These are phyloP conservation scores for Sebastes cheni DNA, from an alignment of 2,797 vertebrate genomes.

Conservation along the genomic window DNA sequence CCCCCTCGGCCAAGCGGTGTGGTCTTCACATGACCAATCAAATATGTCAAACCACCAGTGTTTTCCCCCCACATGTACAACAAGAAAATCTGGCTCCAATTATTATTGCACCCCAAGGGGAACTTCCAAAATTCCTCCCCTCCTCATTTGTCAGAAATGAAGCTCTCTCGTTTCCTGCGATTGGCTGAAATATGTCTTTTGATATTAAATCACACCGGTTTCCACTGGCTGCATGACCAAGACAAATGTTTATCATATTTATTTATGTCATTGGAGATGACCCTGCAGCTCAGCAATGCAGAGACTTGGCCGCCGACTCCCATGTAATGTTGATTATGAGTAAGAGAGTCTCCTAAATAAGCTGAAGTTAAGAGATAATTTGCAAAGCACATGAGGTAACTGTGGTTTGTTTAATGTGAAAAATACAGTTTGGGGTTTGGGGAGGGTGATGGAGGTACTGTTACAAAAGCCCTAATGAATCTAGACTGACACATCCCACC, in stretches of 20 bases:
- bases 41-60: conserved; percentile 79
- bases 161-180: conserved; percentile 80
- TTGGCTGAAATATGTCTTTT: conserved; percentile 82
- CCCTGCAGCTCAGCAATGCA: conserved; percentile 65
- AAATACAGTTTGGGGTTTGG: conserved; percentile 64
- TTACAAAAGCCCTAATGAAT: conserved; percentile 76
- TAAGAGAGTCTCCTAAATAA: conserved; percentile 76
- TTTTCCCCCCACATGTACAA: conserved; percentile 77
- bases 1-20: conserved; percentile 72
- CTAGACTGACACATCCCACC: conserved; percentile 80
- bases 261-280: conserved; percentile 81
- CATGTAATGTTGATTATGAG: conserved; percentile 75
- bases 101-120: conserved; percentile 81
- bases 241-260: conserved; percentile 84
- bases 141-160: conserved; percentile 84
- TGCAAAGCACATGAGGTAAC: conserved; percentile 78
- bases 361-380: conserved; percentile 77
- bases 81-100: conserved; percentile 82
- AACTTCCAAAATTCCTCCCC: conserved; percentile 79
- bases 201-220: conserved; percentile 82
- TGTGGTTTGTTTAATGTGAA: conserved; percentile 79
- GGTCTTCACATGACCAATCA: conserved; percentile 84
- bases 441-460: conserved; percentile 71
- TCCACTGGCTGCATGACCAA: conserved; percentile 76
- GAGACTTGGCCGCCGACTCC: conserved; percentile 64